phyloP scores from a whole-genome alignment of 2,797 vertebrate species.

The Pseudomugil tenellus region DNA sequence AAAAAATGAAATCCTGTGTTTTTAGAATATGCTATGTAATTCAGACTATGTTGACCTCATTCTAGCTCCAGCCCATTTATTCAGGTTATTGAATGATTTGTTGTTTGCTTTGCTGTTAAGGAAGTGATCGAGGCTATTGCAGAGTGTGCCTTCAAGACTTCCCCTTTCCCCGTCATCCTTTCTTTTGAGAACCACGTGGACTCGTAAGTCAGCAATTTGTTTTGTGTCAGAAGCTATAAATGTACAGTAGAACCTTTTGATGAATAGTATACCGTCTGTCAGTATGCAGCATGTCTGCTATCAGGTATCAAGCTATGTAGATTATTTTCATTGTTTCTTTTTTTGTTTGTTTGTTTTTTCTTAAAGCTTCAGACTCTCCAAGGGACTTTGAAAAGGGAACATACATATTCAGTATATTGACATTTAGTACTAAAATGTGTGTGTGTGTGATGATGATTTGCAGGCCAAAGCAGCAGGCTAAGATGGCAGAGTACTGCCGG shows the following conservation, averaged over 20 bases:
- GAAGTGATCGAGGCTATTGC: slow-evolving; percentile 98
- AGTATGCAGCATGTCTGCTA: neutral
- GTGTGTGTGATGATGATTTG: slow-evolving; percentile 44
- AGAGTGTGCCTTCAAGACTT: slow-evolving; percentile 97
- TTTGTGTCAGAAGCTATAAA: neutral
- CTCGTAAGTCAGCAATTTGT: slow-evolving; percentile 87
- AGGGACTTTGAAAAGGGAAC: slow-evolving; percentile 4
- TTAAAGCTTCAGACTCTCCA: neutral
- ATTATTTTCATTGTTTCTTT: slow-evolving; percentile 10
- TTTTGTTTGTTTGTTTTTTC: too few species aligned
- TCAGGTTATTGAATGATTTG: neutral
- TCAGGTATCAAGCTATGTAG: neutral
- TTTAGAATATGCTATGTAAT: neutral
- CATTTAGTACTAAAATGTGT: slow-evolving; percentile 27
- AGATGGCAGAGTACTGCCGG: slow-evolving; percentile 98
- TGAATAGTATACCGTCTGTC: neutral
- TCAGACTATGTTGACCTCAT: neutral
- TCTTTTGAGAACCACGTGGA: slow-evolving; percentile 99
- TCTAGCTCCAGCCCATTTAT: neutral
- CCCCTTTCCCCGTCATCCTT: slow-evolving; percentile 92
- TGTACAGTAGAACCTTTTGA: slow-evolving; percentile 20
- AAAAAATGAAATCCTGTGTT: neutral
- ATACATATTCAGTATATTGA: slow-evolving; percentile 34
- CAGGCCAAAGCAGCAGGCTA: slow-evolving; percentile 96
- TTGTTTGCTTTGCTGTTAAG: slow-evolving; percentile 66